Evolutionary conservation across 2,888 invertebrate species (phyloP).

Genomic region (Mamestra brassicae): DNA sequence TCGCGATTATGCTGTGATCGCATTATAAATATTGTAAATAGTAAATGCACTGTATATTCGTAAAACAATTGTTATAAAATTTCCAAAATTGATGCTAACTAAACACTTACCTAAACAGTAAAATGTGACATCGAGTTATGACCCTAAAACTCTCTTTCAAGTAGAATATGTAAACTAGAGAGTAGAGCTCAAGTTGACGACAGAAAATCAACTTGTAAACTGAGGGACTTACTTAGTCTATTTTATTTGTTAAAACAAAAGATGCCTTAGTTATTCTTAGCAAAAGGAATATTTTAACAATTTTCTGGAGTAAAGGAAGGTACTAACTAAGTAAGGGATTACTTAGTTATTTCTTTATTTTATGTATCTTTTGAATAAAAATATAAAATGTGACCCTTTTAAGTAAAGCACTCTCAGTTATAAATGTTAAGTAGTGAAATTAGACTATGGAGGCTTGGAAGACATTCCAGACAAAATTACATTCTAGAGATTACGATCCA

Average conservation of each 20-base stretch:
- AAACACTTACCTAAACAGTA: background rate
- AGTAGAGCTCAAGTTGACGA: background rate
- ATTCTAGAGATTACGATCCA: background rate
- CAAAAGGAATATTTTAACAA: background rate
- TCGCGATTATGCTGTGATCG: no score
- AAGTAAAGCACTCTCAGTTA: background rate
- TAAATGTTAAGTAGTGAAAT: background rate
- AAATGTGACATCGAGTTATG: background rate
- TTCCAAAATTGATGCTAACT: background rate
- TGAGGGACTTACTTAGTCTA: background rate
- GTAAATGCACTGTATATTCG: no score
- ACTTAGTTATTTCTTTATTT: background rate
- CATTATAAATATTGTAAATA: no score
- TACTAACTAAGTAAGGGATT: no score
- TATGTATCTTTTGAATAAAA: background rate
- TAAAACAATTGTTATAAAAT: background rate
- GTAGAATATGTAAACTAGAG: background rate
- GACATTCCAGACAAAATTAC: background rate
- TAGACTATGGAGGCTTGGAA: background rate
- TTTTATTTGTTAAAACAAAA: background rate
- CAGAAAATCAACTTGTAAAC: background rate
- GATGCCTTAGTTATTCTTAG: background rate
- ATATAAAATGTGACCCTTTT: background rate
- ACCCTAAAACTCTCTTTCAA: background rate
- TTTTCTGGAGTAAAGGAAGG: slow-evolving; percentile 7